Base-by-base conservation (phyloP, 2,888 invertebrate genomes). In the Chloroclysta siterata region DNA sequence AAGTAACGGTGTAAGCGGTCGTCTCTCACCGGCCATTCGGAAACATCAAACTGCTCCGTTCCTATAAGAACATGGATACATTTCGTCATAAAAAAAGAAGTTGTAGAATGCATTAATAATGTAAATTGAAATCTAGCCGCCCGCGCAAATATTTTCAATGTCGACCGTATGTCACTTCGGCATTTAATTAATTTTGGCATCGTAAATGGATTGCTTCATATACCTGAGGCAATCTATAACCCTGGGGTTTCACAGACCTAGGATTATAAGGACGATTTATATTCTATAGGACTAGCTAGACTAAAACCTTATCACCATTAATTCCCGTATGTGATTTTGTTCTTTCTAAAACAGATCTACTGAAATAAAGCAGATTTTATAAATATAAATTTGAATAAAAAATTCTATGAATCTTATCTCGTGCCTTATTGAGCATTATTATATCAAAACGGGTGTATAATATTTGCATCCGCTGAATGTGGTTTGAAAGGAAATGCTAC, bases 401-500 rank as follows among this genome's bases (percentile, higher is more conserved):
- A 41, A 39, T 36, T 28, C 13, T 47, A 48, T 53, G 13, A 14
- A 17, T 60, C 36, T 41, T 44, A 46, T 46, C 44, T 46, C 15
- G 50, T 56, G 46, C 53, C 55, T 52, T 56, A 53, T 58, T 44
- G 48, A n/a, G n/a, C n/a, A n/a, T n/a, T n/a, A n/a, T n/a, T n/a
- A n/a, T 54, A 61, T 61, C 42, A 61, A 42, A 65, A 59, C 65
- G 10, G 39, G 58, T 59, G 14, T 61, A 61, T 61, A 60, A 65
- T 64, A 69, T 70, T 66, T 61, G 61, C 66, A 68, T 63, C 56
- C 62, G 53, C 42, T 61, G 64, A 70, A 63, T 69, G 64, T 63
- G 57, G 64, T 68, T 71, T 68, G 71, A 65, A 66, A 68, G 65
- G 65, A 60, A 69, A 64, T 58, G 60, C 62, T 63, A 78, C 76